Percentiles rank a stretch among this genome's conserved stretches.
phyloP scores from a whole-genome alignment of 2,888 invertebrate species.

The Sipunculus nudus region DNA sequence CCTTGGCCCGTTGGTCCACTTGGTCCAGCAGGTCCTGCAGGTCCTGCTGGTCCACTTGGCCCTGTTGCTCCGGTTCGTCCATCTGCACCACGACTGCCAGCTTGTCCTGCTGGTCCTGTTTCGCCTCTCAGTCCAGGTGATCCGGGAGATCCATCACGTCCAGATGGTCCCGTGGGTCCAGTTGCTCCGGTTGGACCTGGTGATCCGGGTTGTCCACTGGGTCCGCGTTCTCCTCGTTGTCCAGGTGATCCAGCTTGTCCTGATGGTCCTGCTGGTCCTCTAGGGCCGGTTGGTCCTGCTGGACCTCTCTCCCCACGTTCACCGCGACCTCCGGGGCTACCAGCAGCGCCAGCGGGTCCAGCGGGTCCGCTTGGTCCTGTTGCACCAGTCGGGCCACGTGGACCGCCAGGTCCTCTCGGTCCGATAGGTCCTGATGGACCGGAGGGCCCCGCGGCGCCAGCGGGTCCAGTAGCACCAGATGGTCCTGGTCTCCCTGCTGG shows the following conservation, averaged over 20 bases:
- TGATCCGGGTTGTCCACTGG: slow-evolving; percentile 3
- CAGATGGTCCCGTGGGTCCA: slow-evolving; percentile 26
- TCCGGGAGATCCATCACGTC: slow-evolving; percentile 2
- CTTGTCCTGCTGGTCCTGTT: slow-evolving; percentile 1
- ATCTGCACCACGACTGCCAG: too few species aligned
- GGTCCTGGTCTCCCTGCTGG: slow-evolving; percentile 17
- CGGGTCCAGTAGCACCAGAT: slow-evolving; percentile 12
- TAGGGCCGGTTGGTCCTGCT: slow-evolving; percentile 69
- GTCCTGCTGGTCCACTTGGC: slow-evolving; percentile 13
- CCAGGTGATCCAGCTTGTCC: slow-evolving; percentile 68
- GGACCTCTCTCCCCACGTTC: slow-evolving; percentile 6
- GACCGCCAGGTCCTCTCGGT: slow-evolving; percentile 21
- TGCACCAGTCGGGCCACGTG: too few species aligned
- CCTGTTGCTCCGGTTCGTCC: slow-evolving; percentile 21
- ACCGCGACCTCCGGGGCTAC: too few species aligned
- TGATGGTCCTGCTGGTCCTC: slow-evolving; percentile 81
- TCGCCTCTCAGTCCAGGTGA: too few species aligned
- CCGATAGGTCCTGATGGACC: slow-evolving; percentile 26
- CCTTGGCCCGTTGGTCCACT: slow-evolving; percentile 23
- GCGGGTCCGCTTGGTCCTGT: too few species aligned
- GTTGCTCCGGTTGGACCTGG: slow-evolving; percentile 17
- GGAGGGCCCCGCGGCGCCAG: slow-evolving; percentile 14
- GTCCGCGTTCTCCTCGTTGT: background rate
- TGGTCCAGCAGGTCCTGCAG: slow-evolving; percentile 15
- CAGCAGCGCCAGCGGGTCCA: too few species aligned